Evolutionary conservation across 2,888 invertebrate species (phyloP), one percentile per base, ranked within the genome.

Genomic region (Standfussiana lucernea): DNA sequence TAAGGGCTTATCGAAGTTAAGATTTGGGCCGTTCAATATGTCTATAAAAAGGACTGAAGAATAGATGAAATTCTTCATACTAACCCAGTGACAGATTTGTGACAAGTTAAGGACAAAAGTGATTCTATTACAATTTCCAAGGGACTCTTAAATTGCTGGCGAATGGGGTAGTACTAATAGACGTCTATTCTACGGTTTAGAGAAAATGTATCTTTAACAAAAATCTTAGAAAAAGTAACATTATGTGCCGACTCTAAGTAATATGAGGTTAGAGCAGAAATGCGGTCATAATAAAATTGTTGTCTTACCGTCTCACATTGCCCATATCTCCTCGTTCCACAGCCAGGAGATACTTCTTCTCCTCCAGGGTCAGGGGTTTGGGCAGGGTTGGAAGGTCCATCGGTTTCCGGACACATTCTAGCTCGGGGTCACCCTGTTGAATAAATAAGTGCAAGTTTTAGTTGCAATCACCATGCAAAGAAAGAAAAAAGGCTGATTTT

Each of bases 281-380:
- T 56, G 7, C 7, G 18, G 7, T 59, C 28, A 59, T 32, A 13
- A 13, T 53, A 32, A 32, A 24, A 50, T 53, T 42, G 1, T 35
- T n/a, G 0, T 84, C 94, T 96, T 95, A 98, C 98, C 98, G 97
- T 92, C 98, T 97, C 37, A 99, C 99, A 92, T 98, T 98, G 24
- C 98, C 98, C 93, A 99, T 97, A 94, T 99, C 99, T 6, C 99
- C 99, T 76, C 99, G 97, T 95, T 99, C 99, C 40, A 99, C 99
- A 0, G 99, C 98, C 76, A 99, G 96, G 45, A 99, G 97, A 93
- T 98, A 99, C 92, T 98, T 99, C 96, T 99, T 99, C 96, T 99
- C 99, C 88, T 98, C 98, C 75, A 98, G 93, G 72, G 97, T 98
- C 77, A 99, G 96, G 15, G 98, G 96, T 90, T 98, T 98, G 1